These are phyloP conservation scores for Pecten maximus DNA, from an alignment of 2,888 invertebrate species.

Conservation along the genomic window DNA sequence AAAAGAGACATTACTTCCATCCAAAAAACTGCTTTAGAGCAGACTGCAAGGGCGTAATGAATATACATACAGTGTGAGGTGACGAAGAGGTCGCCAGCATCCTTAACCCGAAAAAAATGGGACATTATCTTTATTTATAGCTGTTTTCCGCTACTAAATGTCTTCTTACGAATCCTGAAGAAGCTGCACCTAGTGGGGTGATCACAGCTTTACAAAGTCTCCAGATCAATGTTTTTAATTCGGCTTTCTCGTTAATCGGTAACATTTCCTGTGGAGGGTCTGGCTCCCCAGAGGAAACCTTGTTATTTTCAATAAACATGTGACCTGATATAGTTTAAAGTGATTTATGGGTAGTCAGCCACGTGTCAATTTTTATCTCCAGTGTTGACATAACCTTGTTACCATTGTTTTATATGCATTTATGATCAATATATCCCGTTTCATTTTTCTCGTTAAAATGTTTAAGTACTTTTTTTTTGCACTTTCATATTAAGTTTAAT, in stretches of 20 bases:
- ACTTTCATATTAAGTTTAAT: too few species aligned
- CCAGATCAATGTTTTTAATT: neutral
- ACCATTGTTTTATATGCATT: too few species aligned
- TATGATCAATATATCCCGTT: too few species aligned
- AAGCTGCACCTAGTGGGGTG: neutral
- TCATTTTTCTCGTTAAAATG: too few species aligned
- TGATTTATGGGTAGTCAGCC: too few species aligned
- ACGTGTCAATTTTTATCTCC: too few species aligned
- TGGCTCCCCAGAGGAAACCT: too few species aligned
- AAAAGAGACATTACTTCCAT: neutral
- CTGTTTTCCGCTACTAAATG: neutral
- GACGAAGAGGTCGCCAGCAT: neutral
- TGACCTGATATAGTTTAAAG: too few species aligned
- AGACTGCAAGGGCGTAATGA: neutral
- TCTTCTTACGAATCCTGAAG: neutral
- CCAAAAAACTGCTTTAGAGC: too few species aligned
- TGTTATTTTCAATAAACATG: too few species aligned
- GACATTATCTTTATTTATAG: neutral
- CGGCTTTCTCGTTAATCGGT: neutral
- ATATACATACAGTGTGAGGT: neutral
- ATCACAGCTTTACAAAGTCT: neutral
- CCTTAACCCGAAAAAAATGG: neutral
- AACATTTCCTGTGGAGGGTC: neutral
- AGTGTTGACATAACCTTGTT: too few species aligned
- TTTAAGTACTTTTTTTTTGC: neutral